These are phyloP conservation scores for Neomonachus schauinslandi DNA, from an alignment of 2,113 vertebrate species.

Conservation along the genomic window DNA sequence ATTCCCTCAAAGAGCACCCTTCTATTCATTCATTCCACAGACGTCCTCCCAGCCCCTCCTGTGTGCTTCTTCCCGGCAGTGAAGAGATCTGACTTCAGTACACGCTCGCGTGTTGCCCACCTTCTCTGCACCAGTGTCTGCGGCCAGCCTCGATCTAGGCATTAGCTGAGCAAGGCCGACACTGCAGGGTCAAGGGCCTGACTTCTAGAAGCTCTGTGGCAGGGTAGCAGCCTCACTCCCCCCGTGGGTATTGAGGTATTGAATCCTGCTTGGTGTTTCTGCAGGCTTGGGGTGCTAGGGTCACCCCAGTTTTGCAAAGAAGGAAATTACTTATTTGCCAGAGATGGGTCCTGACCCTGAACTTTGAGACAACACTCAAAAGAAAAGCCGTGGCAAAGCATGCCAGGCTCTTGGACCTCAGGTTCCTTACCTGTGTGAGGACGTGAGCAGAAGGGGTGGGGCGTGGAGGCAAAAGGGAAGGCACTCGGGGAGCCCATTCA, in stretches of 20 bases:
- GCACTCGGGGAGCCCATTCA: background rate
- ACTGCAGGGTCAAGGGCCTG: accelerated
- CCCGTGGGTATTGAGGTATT: accelerated
- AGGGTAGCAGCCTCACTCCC: accelerated
- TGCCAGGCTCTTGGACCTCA: accelerated
- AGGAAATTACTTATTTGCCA: background rate
- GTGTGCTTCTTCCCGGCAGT: background rate
- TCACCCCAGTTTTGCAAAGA: background rate
- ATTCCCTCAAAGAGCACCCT: background rate
- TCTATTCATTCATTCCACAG: background rate
- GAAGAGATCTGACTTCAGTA: accelerated
- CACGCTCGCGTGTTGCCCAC: accelerated
- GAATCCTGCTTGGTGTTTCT: accelerated
- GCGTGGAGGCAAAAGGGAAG: background rate
- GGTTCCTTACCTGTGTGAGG: background rate
- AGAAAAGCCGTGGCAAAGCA: background rate
- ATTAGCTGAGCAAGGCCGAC: background rate
- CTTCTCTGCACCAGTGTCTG: accelerated
- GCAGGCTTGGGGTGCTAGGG: background rate
- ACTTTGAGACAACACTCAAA: background rate
- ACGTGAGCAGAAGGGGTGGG: accelerated
- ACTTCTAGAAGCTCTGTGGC: background rate
- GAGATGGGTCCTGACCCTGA: background rate
- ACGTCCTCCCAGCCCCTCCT: background rate
- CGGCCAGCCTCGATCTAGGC: background rate